Evolutionary conservation across 2,888 invertebrate species (phyloP).

Genomic region (Odontocerum albicorne): DNA sequence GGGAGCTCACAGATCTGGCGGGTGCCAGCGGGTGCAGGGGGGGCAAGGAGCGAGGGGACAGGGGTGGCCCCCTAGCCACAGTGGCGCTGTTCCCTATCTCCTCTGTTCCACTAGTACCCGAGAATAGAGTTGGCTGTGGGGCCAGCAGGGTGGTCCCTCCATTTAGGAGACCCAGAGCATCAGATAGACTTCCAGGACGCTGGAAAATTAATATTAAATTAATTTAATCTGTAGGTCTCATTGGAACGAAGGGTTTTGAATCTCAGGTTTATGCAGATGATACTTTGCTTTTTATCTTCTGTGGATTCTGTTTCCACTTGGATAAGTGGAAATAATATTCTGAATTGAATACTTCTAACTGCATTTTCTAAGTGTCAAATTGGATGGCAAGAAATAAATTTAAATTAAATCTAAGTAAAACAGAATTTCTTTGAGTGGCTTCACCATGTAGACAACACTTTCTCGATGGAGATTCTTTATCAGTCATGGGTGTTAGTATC

Average conservation of each 20-base stretch:
- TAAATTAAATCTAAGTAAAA: too few species aligned
- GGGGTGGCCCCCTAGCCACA: slow-evolving; percentile 36
- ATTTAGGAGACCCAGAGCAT: slow-evolving; percentile 63
- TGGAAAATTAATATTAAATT: slow-evolving; percentile 25
- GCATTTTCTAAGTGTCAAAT: too few species aligned
- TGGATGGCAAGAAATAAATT: too few species aligned
- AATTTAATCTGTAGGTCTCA: background rate
- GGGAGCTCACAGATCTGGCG: slow-evolving; percentile 33
- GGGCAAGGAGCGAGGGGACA: slow-evolving; percentile 41
- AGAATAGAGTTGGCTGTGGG: slow-evolving; percentile 13
- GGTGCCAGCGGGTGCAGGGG: slow-evolving; percentile 44
- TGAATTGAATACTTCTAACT: too few species aligned
- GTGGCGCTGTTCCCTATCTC: slow-evolving; percentile 37
- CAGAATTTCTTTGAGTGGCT: too few species aligned
- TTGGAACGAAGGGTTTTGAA: too few species aligned
- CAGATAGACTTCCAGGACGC: slow-evolving; percentile 73
- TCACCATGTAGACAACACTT: too few species aligned
- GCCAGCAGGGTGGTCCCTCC: slow-evolving; percentile 36
- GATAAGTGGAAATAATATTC: too few species aligned
- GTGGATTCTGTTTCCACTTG: too few species aligned
- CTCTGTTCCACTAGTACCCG: slow-evolving; percentile 13
- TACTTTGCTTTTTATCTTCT: background rate
- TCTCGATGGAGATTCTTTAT: too few species aligned
- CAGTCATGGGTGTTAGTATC: too few species aligned
- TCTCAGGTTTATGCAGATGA: too few species aligned